Conservation (phyloP, 2,113 vertebrate species). For the Sphaerodactylus townsendi region DNA sequence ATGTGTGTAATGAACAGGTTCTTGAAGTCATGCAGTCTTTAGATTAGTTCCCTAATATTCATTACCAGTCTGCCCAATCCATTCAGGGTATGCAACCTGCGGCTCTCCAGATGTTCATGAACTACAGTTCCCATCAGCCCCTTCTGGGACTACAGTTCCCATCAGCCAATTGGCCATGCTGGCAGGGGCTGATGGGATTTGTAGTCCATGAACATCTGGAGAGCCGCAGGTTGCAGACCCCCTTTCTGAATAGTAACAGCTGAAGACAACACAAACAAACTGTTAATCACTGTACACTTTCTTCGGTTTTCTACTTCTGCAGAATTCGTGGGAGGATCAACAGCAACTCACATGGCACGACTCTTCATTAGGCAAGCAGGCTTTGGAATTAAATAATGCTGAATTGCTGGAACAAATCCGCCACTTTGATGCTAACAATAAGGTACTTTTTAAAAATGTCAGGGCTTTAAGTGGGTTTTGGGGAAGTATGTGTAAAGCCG, state of each 20-base stretch:
- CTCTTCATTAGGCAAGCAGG: constrained; percentile 62
- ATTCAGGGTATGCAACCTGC: no score
- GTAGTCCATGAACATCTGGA: no score
- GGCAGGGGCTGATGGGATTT: no score
- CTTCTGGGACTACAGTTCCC: no score
- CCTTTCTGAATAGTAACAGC: neutral
- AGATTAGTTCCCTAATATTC: no score
- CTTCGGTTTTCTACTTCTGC: neutral
- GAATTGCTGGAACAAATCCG: constrained; percentile 83
- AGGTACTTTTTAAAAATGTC: constrained; percentile 72
- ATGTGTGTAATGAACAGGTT: neutral
- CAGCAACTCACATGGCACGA: constrained; percentile 68
- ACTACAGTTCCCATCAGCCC: no score
- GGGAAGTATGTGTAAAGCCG: neutral
- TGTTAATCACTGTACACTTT: neutral
- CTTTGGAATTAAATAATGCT: constrained; percentile 65
- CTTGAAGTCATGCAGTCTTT: neutral
- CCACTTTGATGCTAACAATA: constrained; percentile 80
- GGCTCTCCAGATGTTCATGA: no score
- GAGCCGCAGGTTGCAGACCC: no score
- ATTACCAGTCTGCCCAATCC: neutral
- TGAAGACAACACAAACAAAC: neutral
- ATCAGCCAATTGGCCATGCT: no score
- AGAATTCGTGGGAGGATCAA: constrained; percentile 42
- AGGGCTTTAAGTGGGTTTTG: neutral